Conservation (phyloP, 1,140 invertebrate genomes). For the Thalassaphorura encarpata region DNA sequence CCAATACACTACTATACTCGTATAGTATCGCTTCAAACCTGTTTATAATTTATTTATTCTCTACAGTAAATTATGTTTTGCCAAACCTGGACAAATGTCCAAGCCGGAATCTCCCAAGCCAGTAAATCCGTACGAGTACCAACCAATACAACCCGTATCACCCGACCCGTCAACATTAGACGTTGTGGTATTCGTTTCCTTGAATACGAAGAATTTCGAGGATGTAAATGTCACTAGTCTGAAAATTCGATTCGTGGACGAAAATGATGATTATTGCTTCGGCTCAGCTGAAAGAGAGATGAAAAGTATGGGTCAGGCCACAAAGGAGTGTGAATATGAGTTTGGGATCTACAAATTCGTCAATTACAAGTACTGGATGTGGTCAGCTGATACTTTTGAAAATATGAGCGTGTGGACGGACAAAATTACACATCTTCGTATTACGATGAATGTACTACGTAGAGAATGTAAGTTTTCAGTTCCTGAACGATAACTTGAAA, state of each 20-base stretch:
- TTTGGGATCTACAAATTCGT: slow-evolving; percentile 1
- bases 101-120: slow-evolving; percentile 6
- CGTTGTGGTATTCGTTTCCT: slow-evolving; percentile 6
- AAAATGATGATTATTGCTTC: background rate
- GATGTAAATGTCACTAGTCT: background rate
- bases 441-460: slow-evolving; percentile 3
- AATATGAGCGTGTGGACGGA: background rate
- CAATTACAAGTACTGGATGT: slow-evolving; percentile 7
- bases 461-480: slow-evolving; percentile 3
- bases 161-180: slow-evolving; percentile 1
- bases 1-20: background rate
- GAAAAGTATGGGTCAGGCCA: background rate
- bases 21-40: background rate
- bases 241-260: background rate
- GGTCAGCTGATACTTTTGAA: slow-evolving; percentile 3
- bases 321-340: slow-evolving; percentile 9
- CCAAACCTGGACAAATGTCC: background rate
- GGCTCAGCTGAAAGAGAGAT: background rate
- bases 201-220: background rate
- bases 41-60: background rate
- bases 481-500: too few relatives aligned
- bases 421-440: slow-evolving; percentile 5
- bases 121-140: slow-evolving; percentile 6
- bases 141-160: background rate
- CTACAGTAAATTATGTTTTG: slow-evolving; percentile 16